These are phyloP conservation scores for Istiophorus platypterus DNA, from an alignment of 2,113 vertebrate species.

Conservation along the genomic window DNA sequence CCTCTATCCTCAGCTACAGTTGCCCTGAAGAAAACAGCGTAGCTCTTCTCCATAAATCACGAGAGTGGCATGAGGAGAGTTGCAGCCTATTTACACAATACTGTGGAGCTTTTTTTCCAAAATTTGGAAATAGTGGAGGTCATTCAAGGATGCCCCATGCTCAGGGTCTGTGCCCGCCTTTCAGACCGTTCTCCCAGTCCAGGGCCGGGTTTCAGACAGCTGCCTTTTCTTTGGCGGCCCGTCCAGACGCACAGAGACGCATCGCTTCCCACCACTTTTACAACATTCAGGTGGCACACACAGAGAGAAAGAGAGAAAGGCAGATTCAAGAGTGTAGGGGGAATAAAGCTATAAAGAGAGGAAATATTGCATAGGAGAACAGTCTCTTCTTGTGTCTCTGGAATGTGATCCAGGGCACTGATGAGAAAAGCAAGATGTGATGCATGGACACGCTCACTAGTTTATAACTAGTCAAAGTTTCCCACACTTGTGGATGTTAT, in stretches of 20 bases:
- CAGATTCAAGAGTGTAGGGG: background rate
- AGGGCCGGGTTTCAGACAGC: conserved; percentile 45
- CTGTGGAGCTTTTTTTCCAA: conserved; percentile 32
- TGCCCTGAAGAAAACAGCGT: background rate
- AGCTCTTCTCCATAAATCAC: background rate
- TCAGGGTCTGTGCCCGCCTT: conserved; percentile 30
- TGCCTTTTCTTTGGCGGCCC: conserved; percentile 57
- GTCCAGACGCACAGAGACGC: conserved; percentile 41
- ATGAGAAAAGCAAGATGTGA: conserved; percentile 41
- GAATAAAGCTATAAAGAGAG: conserved; percentile 36
- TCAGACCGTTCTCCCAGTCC: conserved; percentile 32
- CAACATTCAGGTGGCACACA: conserved; percentile 30
- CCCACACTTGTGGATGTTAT: conserved; percentile 6
- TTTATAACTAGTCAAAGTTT: conserved; percentile 37
- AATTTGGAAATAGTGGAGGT: conserved; percentile 49
- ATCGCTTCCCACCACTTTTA: conserved; percentile 40
- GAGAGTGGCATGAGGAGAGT: background rate
- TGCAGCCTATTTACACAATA: conserved; percentile 40
- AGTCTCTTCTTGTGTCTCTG: conserved; percentile 48
- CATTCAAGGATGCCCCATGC: conserved; percentile 53
- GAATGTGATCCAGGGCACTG: conserved; percentile 33
- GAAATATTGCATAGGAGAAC: conserved; percentile 56
- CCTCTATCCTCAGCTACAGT: background rate
- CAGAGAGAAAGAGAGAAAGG: conserved; percentile 15
- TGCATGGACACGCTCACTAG: conserved; percentile 15